These are phyloP conservation scores for Lathamus discolor DNA, from an alignment of 2,113 vertebrate genomes.

Conservation along the genomic window DNA sequence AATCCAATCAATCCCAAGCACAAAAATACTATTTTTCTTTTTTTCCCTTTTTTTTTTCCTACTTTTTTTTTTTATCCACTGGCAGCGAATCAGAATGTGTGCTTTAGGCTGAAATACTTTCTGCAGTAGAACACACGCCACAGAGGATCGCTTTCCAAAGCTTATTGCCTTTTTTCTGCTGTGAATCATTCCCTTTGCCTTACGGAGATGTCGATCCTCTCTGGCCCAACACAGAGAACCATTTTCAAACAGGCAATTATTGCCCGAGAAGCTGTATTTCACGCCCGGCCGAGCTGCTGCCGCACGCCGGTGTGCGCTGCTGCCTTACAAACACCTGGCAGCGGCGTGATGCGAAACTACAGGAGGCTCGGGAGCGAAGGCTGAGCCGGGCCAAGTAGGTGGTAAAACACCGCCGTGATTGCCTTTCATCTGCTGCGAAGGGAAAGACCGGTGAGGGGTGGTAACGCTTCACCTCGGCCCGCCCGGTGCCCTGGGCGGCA, in stretches of 20 bases:
- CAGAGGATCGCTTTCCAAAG: background rate
- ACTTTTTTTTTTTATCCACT: background rate
- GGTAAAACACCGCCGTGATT: background rate
- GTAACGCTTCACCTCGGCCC: background rate
- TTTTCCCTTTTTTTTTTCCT: background rate
- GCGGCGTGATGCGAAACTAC: background rate
- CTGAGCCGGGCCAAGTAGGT: background rate
- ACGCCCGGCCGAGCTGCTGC: background rate
- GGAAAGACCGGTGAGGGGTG: background rate
- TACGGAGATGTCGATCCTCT: background rate
- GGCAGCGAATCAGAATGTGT: background rate
- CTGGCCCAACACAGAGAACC: background rate
- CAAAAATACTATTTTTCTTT: background rate
- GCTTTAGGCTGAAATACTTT: background rate
- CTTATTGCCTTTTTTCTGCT: background rate
- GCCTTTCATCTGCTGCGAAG: background rate
- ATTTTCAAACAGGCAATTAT: background rate
- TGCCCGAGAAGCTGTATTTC: background rate
- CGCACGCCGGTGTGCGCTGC: background rate
- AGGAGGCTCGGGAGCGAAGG: background rate
- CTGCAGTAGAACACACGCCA: background rate
- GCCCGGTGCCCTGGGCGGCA: background rate
- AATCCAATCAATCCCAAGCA: background rate
- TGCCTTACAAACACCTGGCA: background rate
- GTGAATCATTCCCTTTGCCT: background rate